phyloP scores from a whole-genome alignment of 2,113 vertebrate genomes.

The Pseudorasbora parva region DNA sequence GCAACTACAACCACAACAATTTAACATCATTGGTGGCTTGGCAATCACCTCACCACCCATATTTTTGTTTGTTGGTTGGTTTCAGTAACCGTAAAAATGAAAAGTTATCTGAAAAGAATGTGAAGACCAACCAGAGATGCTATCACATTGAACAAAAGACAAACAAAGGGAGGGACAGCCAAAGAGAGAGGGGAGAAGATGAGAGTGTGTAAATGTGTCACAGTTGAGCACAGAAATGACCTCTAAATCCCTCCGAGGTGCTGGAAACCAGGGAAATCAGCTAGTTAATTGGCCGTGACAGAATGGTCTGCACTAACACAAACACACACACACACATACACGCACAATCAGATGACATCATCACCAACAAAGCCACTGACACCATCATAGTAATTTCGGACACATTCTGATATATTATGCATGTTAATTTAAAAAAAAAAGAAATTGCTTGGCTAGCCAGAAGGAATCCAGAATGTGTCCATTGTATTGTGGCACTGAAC shows the following conservation, averaged over 20 bases:
- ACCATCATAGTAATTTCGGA: not conserved
- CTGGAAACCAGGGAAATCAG: constrained; percentile 66
- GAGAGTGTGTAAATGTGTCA: constrained; percentile 27
- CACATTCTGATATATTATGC: not conserved
- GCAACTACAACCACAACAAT: not conserved
- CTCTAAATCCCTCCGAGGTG: constrained; percentile 38
- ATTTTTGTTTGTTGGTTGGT: too few species aligned
- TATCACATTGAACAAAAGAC: constrained; percentile 8
- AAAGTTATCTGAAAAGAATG: too few species aligned
- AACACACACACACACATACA: constrained; percentile 4
- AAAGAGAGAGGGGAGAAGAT: not conserved
- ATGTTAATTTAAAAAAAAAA: constrained; percentile 2
- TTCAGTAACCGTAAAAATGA: too few species aligned
- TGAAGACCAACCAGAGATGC: not conserved
- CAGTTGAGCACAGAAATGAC: constrained; percentile 35
- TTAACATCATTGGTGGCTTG: not conserved
- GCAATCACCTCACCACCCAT: too few species aligned
- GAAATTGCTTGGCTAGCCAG: not conserved
- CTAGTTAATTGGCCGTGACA: constrained; percentile 68
- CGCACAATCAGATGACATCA: constrained; percentile 1
- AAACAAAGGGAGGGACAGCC: not conserved
- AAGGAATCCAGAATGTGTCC: not conserved
- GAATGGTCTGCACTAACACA: constrained; percentile 41
- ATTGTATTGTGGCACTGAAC: not conserved
- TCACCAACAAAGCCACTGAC: constrained; percentile 12